Evolutionary conservation across 2,113 vertebrate species (phyloP).

Genomic region (Engystomops pustulosus): DNA sequence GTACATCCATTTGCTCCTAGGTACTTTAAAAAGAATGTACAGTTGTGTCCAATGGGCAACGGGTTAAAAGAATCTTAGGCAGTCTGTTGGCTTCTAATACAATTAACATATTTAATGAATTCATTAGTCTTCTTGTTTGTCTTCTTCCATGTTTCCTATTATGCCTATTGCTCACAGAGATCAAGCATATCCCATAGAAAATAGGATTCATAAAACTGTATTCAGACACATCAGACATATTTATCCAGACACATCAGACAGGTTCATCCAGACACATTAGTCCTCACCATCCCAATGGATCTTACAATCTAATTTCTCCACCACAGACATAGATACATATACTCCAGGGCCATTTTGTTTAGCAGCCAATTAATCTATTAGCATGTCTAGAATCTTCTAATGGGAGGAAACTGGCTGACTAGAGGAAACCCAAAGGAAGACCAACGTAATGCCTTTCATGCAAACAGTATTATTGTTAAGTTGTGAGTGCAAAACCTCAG

Average conservation of each 20-base stretch:
- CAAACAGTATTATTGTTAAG: neutral
- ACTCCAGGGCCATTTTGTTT: neutral
- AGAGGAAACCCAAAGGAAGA: neutral
- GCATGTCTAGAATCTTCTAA: neutral
- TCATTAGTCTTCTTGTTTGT: no score
- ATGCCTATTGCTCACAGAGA: neutral
- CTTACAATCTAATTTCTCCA: neutral
- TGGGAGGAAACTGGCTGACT: neutral
- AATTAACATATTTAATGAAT: no score
- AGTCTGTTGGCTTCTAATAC: no score
- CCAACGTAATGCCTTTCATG: neutral
- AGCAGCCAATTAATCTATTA: slow-evolving; percentile 17
- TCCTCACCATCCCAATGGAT: neutral
- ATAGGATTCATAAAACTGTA: neutral
- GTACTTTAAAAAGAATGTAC: no score
- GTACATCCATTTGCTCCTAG: no score
- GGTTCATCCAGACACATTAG: slow-evolving; percentile 25
- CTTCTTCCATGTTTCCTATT: neutral
- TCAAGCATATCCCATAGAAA: neutral
- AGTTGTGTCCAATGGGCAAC: no score
- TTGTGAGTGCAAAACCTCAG: neutral
- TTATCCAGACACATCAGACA: neutral
- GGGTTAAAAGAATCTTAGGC: no score
- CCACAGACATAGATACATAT: neutral
- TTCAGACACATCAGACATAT: neutral